Evolutionary conservation across 2,797 vertebrate genomes (phyloP), one percentile per base, ranked within the genome.

Genomic region (Scomberomorus guttatus): DNA sequence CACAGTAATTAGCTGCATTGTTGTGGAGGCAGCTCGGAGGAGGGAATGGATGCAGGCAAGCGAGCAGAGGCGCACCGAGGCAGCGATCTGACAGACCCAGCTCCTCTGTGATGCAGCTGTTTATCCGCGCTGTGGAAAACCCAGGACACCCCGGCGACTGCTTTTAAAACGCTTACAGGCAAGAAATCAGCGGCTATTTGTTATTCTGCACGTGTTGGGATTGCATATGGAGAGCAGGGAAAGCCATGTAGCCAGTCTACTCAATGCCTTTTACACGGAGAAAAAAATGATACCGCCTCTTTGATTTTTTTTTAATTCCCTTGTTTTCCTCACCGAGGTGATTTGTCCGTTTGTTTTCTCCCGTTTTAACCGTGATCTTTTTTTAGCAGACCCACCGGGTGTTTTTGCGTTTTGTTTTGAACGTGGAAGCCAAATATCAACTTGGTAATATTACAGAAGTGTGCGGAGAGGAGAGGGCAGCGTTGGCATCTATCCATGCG

Each of bases 71-170:
- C 87, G 87, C 90, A 88, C 89, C 66, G 86, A 76, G 82, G 81
- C 77, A 55, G 67, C 81, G 60, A 55, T 83, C 60, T 84, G 87
- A 89, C 88, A 50, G 78, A 88, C 25, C 55, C 81, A 14, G 81
- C 84, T 83, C 79, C 87, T 56, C 75, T 75, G 86, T 86, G 88
- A 90, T 93, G 91, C 93, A 89, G 92, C 86, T 90, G 92, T 82
- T 75, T 57, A 24, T 34, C 70, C 71, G 15, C 68, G 71, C 61
- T 75, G 76, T 64, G 60, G 48, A 46, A 52, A 78, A 81, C 15
- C 39, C 68, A 10, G 82, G 76, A 82, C 82, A 62, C 59, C 54
- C 61, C 25, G 62, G 82, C 67, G 57, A 44, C 60, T 37, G 85
- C 80, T 78, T 76, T 32, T 64, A 58, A 44, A 66, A 50, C 80